These are phyloP conservation scores for Heliconius nattereri DNA, from an alignment of 1,140 invertebrate species.

Conservation along the genomic window DNA sequence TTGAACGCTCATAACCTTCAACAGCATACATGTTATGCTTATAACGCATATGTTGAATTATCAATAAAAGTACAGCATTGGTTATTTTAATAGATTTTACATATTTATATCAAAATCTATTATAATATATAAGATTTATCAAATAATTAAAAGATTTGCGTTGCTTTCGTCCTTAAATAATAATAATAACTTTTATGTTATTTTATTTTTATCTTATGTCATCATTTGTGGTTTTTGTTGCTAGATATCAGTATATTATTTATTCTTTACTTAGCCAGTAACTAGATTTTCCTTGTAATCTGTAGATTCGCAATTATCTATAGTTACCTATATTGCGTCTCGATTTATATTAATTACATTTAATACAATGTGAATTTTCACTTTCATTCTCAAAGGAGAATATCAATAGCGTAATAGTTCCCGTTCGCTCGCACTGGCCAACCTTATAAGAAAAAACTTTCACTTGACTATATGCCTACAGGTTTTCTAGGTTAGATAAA, in stretches of 20 bases:
- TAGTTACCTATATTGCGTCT: neutral
- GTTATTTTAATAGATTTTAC: neutral
- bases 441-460: constrained; percentile 37
- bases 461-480: constrained; percentile 30
- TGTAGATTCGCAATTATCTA: neutral
- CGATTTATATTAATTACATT: neutral
- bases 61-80: constrained; percentile 9
- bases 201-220: no score
- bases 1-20: constrained; percentile 28
- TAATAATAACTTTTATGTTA: no score
- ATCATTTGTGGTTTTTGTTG: neutral
- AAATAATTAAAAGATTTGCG: neutral
- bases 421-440: constrained; percentile 20
- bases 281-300: neutral
- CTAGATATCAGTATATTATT: neutral
- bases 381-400: constrained; percentile 29
- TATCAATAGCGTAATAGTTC: constrained; percentile 35
- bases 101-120: no score
- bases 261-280: neutral
- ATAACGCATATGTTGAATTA: constrained; percentile 18
- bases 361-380: constrained; percentile 17
- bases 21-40: neutral
- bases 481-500: constrained; percentile 2
- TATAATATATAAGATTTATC: no score
- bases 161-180: no score